phyloP scores from a whole-genome alignment of 2,797 vertebrate species.

The Melopsittacus undulatus region DNA sequence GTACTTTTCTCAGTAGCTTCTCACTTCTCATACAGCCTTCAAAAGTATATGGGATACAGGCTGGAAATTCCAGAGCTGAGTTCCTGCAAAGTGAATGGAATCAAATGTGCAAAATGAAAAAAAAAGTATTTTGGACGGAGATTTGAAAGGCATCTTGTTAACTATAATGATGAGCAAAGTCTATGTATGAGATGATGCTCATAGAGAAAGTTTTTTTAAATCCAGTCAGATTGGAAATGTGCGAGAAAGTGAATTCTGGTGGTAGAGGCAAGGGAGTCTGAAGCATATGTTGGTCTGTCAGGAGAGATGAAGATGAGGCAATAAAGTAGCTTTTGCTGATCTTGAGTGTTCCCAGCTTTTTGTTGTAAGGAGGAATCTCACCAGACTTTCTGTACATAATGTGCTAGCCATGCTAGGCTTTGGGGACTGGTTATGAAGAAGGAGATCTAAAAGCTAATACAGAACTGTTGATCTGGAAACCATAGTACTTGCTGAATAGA shows the following conservation, averaged over 20 bases:
- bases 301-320: not conserved
- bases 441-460: not conserved
- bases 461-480: not conserved
- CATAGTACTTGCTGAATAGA: not conserved
- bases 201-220: not conserved
- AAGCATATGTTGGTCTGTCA: not conserved
- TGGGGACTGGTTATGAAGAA: not conserved
- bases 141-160: not conserved
- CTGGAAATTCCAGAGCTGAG: not conserved
- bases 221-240: not conserved
- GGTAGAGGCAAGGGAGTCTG: not conserved
- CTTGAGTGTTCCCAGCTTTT: not conserved
- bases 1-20: not conserved
- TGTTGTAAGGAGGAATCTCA: not conserved
- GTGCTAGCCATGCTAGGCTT: not conserved
- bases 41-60: not conserved
- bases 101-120: not conserved
- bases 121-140: not conserved
- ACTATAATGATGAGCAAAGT: not conserved
- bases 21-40: not conserved
- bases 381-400: not conserved
- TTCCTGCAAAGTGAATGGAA: not conserved
- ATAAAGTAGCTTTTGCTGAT: not conserved
- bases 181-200: not conserved
- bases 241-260: not conserved